Percentiles rank a stretch among this genome's conserved stretches.
Evolutionary conservation across 2,113 vertebrate species (phyloP).

Genomic region (Felis catus): F.catus_Fca126_mat1.0 CM031421.1:6715501-6716000

Average conservation of each 20-base stretch:
- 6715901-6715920: background rate
- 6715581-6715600: background rate
- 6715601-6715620: background rate
- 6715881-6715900: background rate
- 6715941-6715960: background rate
- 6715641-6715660: background rate
- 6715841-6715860: background rate
- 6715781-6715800: background rate
- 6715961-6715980: slow-evolving; percentile 7
- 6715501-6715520: background rate
- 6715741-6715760: background rate
- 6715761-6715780: background rate
- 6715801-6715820: background rate
- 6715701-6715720: background rate
- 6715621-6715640: background rate
- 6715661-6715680: background rate
- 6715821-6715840: background rate
- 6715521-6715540: background rate
- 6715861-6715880: background rate
- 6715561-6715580: background rate
- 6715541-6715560: too few relatives aligned
- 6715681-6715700: background rate
- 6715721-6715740: background rate
- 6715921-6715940: background rate
- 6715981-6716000: background rate